Conservation (phyloP, 2,797 vertebrate genomes). For the Taenioides sp. region DNA sequence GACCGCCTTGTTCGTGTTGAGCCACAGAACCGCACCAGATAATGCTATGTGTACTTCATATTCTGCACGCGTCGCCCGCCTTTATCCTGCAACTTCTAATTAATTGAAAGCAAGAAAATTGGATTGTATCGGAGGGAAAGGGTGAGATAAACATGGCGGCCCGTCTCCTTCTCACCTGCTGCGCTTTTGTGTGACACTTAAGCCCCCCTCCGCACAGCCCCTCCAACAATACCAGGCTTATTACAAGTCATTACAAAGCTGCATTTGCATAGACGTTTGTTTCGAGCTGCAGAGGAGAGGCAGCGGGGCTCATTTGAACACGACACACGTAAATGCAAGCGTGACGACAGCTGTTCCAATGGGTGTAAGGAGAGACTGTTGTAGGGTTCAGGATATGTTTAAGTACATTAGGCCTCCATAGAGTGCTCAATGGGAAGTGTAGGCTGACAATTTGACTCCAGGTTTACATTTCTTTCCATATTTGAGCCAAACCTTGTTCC, state of each 20-base stretch:
- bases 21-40: background rate
- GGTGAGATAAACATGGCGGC: slow-evolving; percentile 20
- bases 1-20: too few relatives aligned
- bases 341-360: slow-evolving; percentile 4
- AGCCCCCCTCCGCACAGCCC: background rate
- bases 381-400: background rate
- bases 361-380: background rate
- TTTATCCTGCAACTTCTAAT: slow-evolving; percentile 38
- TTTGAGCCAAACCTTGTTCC: too few relatives aligned
- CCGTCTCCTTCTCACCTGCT: slow-evolving; percentile 28
- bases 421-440: too few relatives aligned
- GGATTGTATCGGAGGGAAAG: slow-evolving; percentile 37
- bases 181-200: background rate
- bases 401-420: background rate
- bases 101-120: slow-evolving; percentile 43
- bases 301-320: slow-evolving; percentile 18
- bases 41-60: slow-evolving; percentile 11
- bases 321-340: slow-evolving; percentile 6
- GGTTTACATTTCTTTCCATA: too few relatives aligned
- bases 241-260: background rate
- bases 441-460: too few relatives aligned
- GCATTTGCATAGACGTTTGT: background rate
- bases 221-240: slow-evolving; percentile 1
- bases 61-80: slow-evolving; percentile 27
- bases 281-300: background rate